Evolutionary conservation across 2,113 vertebrate genomes (phyloP), one percentile per base, ranked within the genome.

Genomic region (Hepsetus odoe): DNA sequence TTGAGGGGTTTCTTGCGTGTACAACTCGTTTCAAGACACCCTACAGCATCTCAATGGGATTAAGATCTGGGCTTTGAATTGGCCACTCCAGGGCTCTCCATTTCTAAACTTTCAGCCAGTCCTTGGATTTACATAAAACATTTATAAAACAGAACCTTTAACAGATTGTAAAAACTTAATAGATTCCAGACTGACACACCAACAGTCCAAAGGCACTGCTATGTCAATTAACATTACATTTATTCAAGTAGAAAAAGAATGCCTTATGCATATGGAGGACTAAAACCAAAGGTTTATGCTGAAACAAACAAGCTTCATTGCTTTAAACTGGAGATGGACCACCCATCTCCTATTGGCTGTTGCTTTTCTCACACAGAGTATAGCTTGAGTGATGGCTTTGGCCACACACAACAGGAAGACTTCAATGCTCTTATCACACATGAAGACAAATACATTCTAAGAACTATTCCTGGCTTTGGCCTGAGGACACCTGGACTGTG

Each of bases 91-190:
- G n/a, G n/a, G n/a, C n/a, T n/a, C n/a, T n/a, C n/a, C n/a, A n/a
- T n/a, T n/a, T n/a, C n/a, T n/a, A n/a, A n/a, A n/a, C n/a, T n/a
- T n/a, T n/a, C n/a, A n/a, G n/a, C n/a, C n/a, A n/a, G n/a, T n/a
- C n/a, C n/a, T n/a, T n/a, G n/a, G n/a, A n/a, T n/a, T n/a, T n/a
- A n/a, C n/a, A n/a, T n/a, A n/a, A n/a, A n/a, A n/a, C n/a, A n/a
- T n/a, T n/a, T n/a, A n/a, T n/a, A n/a, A n/a, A n/a, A n/a, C n/a
- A n/a, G n/a, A n/a, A n/a, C 2, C 51, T 22, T 49, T 90, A 88
- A 92, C 91, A 91, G 86, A 90, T 82, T 85, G 87, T 86, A 82
- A 80, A 84, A 82, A 91, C 90, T 90, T 81, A 86, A 91, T 90
- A 90, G 90, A 90, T 82, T 76, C 77, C 82, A 56, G 84, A 79